Conservation (phyloP, 2,888 invertebrate genomes). For the Leucoma salicis region DNA sequence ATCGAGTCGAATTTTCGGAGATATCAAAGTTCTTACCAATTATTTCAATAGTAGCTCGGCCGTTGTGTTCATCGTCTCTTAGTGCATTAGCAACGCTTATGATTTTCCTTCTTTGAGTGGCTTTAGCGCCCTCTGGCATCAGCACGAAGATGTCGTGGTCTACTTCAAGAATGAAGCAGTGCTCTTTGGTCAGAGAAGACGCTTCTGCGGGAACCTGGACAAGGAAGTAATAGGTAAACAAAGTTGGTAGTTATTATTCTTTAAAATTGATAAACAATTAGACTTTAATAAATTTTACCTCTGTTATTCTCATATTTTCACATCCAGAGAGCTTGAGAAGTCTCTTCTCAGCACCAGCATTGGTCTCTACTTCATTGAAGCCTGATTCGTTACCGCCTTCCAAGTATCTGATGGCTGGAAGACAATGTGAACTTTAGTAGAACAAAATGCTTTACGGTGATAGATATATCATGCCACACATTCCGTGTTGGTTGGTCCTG, state of each 20-base stretch:
- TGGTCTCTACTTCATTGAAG: constrained; percentile 91
- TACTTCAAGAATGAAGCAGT: constrained; percentile 94
- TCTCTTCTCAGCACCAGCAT: constrained; percentile 88
- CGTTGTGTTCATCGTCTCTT: constrained; percentile 93
- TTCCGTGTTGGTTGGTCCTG: no score
- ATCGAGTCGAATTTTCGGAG: no score
- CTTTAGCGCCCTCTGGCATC: constrained; percentile 90
- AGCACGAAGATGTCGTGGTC: constrained; percentile 92
- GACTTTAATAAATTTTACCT: constrained; percentile 75
- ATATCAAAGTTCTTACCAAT: constrained; percentile 85
- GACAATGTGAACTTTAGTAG: background rate
- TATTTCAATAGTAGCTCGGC: constrained; percentile 89
- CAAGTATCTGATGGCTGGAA: constrained; percentile 87
- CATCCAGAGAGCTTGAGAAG: constrained; percentile 95
- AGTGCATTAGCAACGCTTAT: constrained; percentile 92
- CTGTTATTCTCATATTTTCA: constrained; percentile 91
- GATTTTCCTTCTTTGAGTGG: constrained; percentile 92
- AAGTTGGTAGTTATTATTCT: no score
- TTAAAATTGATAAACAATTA: no score
- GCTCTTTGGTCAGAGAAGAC: constrained; percentile 92
- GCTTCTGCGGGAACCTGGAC: constrained; percentile 83
- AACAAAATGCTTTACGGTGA: no score
- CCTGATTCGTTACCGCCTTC: constrained; percentile 94
- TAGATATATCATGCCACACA: no score
- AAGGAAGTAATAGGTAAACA: background rate